Evolutionary conservation across 2,113 vertebrate genomes (phyloP), one percentile per base, ranked within the genome.

Genomic region (Actenoides lindsayi): DNA sequence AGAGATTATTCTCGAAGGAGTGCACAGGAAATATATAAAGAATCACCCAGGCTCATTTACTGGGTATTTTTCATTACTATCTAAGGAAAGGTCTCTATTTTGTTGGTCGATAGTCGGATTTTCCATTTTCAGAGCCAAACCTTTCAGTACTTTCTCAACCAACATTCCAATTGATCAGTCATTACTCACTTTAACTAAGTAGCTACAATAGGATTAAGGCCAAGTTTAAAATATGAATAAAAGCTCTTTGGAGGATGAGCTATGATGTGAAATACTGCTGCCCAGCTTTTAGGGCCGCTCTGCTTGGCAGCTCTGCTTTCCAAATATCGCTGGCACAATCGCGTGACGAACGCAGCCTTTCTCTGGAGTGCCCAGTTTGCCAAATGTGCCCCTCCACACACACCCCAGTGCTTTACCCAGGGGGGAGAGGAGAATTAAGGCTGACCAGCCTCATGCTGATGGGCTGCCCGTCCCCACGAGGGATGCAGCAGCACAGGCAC

Each of bases 261-360:
- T 59, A 0, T 11, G 21, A 1, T 3, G 31, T 62, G 78, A 64
- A 64, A 18, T 5, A 3, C 13, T 28, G 56, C 57, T 92, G 88
- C 60, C 50, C 37, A 10, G 56, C 44, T 39, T 57, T 74, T 25
- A 6, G 6, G 35, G 14, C 11, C 23, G 27, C 28, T 35, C 70
- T 62, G 54, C 44, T 24, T 9, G 67, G 51, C 25, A 46, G 12
- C 44, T 3, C 33, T 53, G 1, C 65, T 27, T 53, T 35, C 44
- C 1, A 0, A 28, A 3, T 4, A 2, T 17, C 6, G 0, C 64
- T 11, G 79, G 37, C 2, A 0, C 9, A 23, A n/a, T 7, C 53
- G 11, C 1, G 0, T 4, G 51, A 13, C 2, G 31, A 35, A 9
- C 2, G 0, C 18, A 10, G 65, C 18, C 3, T 44, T 59, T 64